Evolutionary conservation across 2,113 vertebrate species (phyloP), one percentile per base, ranked within the genome.

Genomic region (Charina bottae): DNA sequence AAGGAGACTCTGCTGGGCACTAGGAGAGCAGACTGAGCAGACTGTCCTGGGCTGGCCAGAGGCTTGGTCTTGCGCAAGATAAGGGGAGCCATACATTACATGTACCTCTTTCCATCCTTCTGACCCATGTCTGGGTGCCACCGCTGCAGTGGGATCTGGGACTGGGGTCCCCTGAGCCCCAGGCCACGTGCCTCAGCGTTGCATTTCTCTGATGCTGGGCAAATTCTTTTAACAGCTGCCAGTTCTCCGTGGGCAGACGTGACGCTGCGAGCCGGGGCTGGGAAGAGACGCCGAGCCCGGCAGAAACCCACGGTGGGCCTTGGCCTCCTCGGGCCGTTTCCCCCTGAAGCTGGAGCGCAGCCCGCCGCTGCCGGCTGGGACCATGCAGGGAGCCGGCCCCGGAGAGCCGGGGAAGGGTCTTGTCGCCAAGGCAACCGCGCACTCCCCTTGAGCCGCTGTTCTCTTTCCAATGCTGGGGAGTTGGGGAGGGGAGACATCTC

Each of bases 61-160:
- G 12, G n/a, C 33, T 2, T 1, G 2, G 15, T 5, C n/a, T 37
- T 28, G 15, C 68, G 4, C n/a, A 17, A 3, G 0, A 62, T 6
- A 64, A 64, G 26, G 72, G 5, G n/a, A 42, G 42, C 42, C 72
- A 78, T 33, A 13, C 12, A n/a, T n/a, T n/a, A n/a, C n/a, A n/a
- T n/a, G n/a, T n/a, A n/a, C n/a, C n/a, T n/a, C n/a, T n/a, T 49
- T 49, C 49, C 49, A 49, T 7, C 49, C 49, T 49, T 49, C 49
- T 49, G 49, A 49, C 49, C 49, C 49, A 7, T 24, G 19, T 46
- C 1, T 49, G 42, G 4, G 4, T 23, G 42, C 49, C 49, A 49
- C 49, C 0, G 64, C 64, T 72, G 64, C 28, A 64, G 60, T 24
- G 5, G 6, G 3, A 42, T 42, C 42, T 42, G 42, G 60, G 60